These are phyloP conservation scores for Anastatus disparis DNA, from an alignment of 1,140 invertebrate species.

Conservation along the genomic window DNA sequence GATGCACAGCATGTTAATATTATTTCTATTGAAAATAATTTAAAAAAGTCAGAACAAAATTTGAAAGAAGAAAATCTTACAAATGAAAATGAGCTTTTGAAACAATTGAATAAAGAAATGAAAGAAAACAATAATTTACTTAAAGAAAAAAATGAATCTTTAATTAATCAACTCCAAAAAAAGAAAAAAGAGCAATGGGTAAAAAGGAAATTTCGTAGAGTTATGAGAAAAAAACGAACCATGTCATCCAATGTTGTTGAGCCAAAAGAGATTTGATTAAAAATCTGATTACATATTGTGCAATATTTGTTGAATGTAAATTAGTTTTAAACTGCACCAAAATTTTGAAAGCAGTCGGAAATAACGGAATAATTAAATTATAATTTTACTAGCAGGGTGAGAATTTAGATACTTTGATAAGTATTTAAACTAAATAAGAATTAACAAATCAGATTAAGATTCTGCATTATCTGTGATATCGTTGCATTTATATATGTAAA, in stretches of 20 bases:
- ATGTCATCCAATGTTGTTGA: slow-evolving; percentile 21
- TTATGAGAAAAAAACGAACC: slow-evolving; percentile 32
- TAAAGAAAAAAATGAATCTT: slow-evolving; percentile 28
- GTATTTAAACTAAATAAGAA: background rate
- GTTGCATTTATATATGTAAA: slow-evolving; percentile 26
- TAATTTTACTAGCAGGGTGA: slow-evolving; percentile 8
- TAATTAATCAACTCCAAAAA: slow-evolving; percentile 24
- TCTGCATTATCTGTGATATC: slow-evolving; percentile 38
- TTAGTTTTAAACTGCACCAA: background rate
- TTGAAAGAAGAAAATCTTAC: slow-evolving; percentile 23
- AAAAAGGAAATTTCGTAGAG: slow-evolving; percentile 28
- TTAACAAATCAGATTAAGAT: slow-evolving; percentile 5
- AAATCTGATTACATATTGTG: background rate
- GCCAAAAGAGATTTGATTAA: slow-evolving; percentile 27
- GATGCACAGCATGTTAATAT: slow-evolving; percentile 7
- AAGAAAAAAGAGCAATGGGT: slow-evolving; percentile 33
- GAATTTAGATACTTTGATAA: background rate
- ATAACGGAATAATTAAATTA: background rate
- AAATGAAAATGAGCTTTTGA: slow-evolving; percentile 28
- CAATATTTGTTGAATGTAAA: slow-evolving; percentile 6
- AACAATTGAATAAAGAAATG: slow-evolving; percentile 25
- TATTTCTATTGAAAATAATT: slow-evolving; percentile 1
- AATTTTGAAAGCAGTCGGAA: background rate
- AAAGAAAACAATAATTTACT: slow-evolving; percentile 21
- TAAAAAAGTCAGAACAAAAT: slow-evolving; percentile 14